A percentile compares a stretch with the other conserved stretches of the same genome.
phyloP scores from a whole-genome alignment of 2,797 vertebrate species.

The Argyrosomus regius region DNA sequence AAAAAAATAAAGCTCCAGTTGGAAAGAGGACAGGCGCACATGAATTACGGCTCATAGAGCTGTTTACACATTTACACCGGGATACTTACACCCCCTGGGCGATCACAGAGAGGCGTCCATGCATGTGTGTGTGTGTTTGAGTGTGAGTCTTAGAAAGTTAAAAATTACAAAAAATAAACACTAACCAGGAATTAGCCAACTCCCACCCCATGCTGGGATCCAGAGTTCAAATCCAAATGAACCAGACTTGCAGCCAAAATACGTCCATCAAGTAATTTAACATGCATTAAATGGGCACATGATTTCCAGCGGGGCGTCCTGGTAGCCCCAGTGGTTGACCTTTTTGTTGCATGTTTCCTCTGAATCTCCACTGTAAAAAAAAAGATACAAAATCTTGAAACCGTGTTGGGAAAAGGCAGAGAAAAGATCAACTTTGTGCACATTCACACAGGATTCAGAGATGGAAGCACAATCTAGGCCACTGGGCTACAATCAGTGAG shows the following conservation, averaged over 20 bases:
- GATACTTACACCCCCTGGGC: slow-evolving; percentile 12
- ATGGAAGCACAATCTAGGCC: slow-evolving; percentile 61
- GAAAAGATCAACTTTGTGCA: slow-evolving; percentile 7
- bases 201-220: not conserved
- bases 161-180: slow-evolving; percentile 15
- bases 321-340: not conserved
- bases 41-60: slow-evolving; percentile 64
- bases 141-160: slow-evolving; percentile 25
- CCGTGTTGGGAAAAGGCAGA: too few species aligned
- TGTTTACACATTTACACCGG: slow-evolving; percentile 61
- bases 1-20: slow-evolving; percentile 78
- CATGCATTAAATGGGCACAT: not conserved
- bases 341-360: not conserved
- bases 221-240: slow-evolving; percentile 2
- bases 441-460: slow-evolving; percentile 43
- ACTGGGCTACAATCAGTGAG: slow-evolving; percentile 51
- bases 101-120: slow-evolving; percentile 18
- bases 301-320: not conserved
- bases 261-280: not conserved
- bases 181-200: not conserved
- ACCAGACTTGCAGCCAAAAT: not conserved
- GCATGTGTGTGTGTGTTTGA: not conserved
- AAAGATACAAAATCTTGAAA: not conserved
- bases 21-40: slow-evolving; percentile 78
- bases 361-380: not conserved